Conservation (phyloP, 2,113 vertebrate species). For the Thalassoma bifasciatum region DNA sequence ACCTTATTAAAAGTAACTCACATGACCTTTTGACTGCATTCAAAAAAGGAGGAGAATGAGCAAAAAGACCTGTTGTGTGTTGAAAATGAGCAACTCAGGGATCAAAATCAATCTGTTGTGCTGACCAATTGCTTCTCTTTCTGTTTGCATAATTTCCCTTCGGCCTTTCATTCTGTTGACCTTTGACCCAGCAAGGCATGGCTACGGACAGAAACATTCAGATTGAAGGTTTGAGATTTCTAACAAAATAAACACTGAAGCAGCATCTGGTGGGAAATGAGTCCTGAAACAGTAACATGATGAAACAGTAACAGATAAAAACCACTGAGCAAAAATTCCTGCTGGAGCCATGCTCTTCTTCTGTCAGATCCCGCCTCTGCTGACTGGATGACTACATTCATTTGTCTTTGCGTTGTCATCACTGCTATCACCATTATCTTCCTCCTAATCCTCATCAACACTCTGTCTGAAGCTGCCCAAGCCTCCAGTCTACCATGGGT, state of each 20-base stretch:
- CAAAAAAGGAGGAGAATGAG: too few relatives aligned
- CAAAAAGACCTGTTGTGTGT: neutral
- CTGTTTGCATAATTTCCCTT: slow-evolving; percentile 57
- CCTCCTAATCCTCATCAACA: neutral
- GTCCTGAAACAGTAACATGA: neutral
- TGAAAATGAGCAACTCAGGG: neutral
- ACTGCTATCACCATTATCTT: neutral
- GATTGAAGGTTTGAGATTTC: neutral
- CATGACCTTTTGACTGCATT: too few relatives aligned
- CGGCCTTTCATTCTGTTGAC: slow-evolving; percentile 73
- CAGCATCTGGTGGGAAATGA: neutral
- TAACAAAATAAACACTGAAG: neutral
- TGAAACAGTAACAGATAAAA: neutral
- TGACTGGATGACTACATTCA: slow-evolving; percentile 61
- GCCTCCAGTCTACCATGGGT: neutral
- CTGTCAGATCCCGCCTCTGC: neutral
- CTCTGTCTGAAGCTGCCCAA: slow-evolving; percentile 7
- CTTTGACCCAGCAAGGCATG: neutral
- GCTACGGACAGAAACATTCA: neutral
- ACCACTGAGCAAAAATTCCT: neutral
- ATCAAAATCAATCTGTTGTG: neutral
- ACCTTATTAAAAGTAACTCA: too few relatives aligned
- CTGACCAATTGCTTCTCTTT: neutral
- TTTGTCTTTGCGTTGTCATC: slow-evolving; percentile 10
- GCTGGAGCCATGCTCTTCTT: too few relatives aligned